phyloP scores from a whole-genome alignment of 2,888 invertebrate genomes.

The Candidula unifasciata region DNA sequence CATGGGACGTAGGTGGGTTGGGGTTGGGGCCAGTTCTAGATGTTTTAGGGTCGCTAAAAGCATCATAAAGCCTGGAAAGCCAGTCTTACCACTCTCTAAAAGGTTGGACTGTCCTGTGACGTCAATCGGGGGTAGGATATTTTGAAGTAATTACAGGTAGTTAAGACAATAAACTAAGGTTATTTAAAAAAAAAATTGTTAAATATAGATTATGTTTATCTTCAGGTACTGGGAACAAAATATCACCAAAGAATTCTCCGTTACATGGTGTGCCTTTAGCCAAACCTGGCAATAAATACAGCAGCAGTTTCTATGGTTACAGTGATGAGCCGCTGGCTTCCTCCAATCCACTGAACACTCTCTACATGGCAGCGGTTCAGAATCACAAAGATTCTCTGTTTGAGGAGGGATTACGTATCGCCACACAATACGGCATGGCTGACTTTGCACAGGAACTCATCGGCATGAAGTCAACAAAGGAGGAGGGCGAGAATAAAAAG shows the following conservation, averaged over 20 bases:
- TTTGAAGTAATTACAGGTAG: no score
- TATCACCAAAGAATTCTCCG: background rate
- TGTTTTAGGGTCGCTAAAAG: no score
- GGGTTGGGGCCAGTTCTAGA: no score
- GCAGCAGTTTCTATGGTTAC: background rate
- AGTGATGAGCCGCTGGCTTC: background rate
- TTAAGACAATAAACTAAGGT: no score
- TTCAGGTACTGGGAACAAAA: no score
- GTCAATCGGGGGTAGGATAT: no score
- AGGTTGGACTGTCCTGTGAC: no score
- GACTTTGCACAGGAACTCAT: constrained; percentile 74
- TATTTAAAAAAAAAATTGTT: no score
- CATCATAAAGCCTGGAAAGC: no score
- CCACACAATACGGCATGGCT: constrained; percentile 75
- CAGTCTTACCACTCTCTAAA: no score
- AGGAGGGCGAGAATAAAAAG: constrained; percentile 11
- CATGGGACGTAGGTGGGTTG: no score
- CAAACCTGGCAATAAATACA: background rate
- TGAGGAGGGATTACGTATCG: constrained; percentile 80
- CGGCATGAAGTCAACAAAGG: constrained; percentile 41
- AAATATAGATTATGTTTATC: no score
- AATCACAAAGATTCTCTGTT: constrained; percentile 75
- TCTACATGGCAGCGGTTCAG: constrained; percentile 53
- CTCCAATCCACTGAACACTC: constrained; percentile 47
- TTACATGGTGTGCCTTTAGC: background rate